A percentile compares a stretch with the other conserved stretches of the same genome.
phyloP scores from a whole-genome alignment of 2,797 vertebrate species.

The Falco columbarius region DNA sequence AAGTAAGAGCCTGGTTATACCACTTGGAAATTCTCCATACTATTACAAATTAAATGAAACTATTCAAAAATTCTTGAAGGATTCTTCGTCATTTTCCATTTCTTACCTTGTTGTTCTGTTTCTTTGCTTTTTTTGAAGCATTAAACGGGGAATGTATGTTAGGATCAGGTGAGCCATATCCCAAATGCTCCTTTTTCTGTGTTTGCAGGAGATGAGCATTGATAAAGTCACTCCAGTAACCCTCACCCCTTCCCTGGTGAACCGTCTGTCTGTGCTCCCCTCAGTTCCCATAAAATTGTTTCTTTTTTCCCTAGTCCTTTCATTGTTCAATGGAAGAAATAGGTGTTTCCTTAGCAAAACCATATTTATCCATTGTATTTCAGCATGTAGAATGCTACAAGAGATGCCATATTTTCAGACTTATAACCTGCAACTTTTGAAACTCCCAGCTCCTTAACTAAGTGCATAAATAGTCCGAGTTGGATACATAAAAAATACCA shows the following conservation, averaged over 20 bases:
- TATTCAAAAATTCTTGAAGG: neutral
- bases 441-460: neutral
- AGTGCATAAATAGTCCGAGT: neutral
- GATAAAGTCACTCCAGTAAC: neutral
- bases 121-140: neutral
- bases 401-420: neutral
- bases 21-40: neutral
- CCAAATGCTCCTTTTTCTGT: conserved; percentile 15
- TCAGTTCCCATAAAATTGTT: neutral
- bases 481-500: neutral
- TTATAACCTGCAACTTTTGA: conserved; percentile 10
- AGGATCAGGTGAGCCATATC: conserved; percentile 68
- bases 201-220: conserved; percentile 28
- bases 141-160: conserved; percentile 41
- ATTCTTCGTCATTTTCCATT: neutral
- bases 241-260: neutral
- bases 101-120: conserved; percentile 4
- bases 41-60: neutral
- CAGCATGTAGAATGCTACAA: neutral
- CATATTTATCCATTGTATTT: neutral
- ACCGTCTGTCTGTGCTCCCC: neutral
- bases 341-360: neutral
- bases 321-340: neutral
- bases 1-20: neutral
- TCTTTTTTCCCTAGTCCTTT: neutral